Evolutionary conservation across 2,113 vertebrate genomes (phyloP).

Genomic region (Pelusios castaneus): DNA sequence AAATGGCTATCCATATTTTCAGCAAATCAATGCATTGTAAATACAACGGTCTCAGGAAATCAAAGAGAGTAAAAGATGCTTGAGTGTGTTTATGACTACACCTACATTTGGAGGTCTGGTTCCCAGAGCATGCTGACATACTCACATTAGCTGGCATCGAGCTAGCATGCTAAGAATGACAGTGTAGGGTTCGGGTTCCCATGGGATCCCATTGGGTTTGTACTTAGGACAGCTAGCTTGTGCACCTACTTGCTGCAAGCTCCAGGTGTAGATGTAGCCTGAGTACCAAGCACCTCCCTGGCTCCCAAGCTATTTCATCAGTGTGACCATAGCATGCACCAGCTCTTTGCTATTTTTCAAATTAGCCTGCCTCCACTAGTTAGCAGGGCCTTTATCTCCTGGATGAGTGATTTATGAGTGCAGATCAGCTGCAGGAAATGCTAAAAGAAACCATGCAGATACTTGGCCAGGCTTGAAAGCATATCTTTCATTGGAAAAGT

Average conservation of each 20-base stretch:
- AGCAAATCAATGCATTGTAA: not conserved
- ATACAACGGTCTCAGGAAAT: fast-evolving
- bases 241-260: not conserved
- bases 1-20: fast-evolving
- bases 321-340: not conserved
- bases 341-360: not conserved
- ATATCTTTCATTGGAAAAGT: not conserved
- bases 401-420: not conserved
- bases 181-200: not conserved
- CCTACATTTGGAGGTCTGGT: too few relatives aligned
- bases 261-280: not conserved
- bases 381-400: not conserved
- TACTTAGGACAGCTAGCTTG: not conserved
- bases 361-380: not conserved
- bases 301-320: not conserved
- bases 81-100: fast-evolving
- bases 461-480: not conserved
- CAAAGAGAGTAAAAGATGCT: not conserved
- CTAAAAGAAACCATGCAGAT: conserved; percentile 16
- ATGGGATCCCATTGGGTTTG: not conserved
- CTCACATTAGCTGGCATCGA: too few relatives aligned
- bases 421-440: not conserved
- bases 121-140: too few relatives aligned
- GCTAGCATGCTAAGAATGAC: too few relatives aligned
- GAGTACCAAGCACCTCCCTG: not conserved